Percentiles rank a stretch among this genome's conserved stretches.
phyloP scores from a whole-genome alignment of 2,888 invertebrate genomes.

The Dicyrtomina minuta region DNA sequence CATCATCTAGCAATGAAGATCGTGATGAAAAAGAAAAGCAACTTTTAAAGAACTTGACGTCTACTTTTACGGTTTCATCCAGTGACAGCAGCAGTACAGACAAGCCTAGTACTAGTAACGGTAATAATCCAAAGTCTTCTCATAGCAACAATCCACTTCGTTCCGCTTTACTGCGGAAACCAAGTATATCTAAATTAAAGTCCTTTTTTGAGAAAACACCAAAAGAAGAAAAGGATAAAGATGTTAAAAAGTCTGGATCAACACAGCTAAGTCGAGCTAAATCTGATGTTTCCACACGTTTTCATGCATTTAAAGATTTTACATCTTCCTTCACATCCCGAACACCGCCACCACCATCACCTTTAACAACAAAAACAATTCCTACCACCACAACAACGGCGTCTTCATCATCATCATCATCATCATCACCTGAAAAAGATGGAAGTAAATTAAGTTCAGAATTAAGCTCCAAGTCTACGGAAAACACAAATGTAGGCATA shows the following conservation, averaged over 20 bases:
- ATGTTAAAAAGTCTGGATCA: slow-evolving; percentile 17
- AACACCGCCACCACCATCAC: neutral
- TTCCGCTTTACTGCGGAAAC: slow-evolving; percentile 53
- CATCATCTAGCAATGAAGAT: neutral
- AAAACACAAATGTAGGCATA: neutral
- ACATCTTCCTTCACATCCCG: slow-evolving; percentile 19
- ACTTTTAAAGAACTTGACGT: neutral
- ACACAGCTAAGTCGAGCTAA: slow-evolving; percentile 50
- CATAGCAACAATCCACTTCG: neutral
- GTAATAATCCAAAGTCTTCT: neutral
- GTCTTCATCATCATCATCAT: neutral
- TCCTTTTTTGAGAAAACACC: slow-evolving; percentile 56
- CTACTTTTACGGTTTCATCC: too few species aligned
- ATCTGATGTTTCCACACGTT: slow-evolving; percentile 52
- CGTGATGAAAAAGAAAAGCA: slow-evolving; percentile 9
- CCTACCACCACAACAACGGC: neutral
- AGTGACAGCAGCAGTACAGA: too few species aligned
- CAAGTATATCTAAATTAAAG: slow-evolving; percentile 56
- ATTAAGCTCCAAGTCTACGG: neutral
- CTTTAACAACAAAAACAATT: neutral
- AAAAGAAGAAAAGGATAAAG: slow-evolving; percentile 42
- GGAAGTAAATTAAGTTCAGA: slow-evolving; percentile 20
- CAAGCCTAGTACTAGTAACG: neutral
- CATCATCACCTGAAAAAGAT: neutral
- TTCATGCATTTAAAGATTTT: slow-evolving; percentile 41